Base-by-base conservation (phyloP, 1,140 invertebrate species). In the Leptoteleia sp. region DNA sequence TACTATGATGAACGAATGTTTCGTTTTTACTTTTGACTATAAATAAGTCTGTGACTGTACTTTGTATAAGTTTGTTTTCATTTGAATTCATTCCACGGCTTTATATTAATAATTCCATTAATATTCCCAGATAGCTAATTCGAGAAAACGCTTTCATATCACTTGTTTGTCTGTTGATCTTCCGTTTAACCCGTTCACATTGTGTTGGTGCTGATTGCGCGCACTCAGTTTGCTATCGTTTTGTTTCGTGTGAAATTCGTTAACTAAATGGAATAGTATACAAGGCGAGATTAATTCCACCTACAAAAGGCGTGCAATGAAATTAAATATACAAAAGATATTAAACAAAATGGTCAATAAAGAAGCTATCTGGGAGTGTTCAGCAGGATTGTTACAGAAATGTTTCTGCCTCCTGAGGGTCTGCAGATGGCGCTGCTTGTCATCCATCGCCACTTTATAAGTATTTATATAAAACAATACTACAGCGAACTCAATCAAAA, bases 71-170 rank as follows among this genome's bases (percentile, higher is more conserved):
- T 59, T 31, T 33, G n/a, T 37, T 37, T 25, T 13, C n/a, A n/a
- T 54, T 54, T 25, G 3, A 25, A 15, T 40, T 22, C 16, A 11
- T 16, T 35, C 37, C 42, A 48, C 22, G 17, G 50, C 59, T 75
- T 65, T 19, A 67, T 15, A 62, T 47, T 31, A 76, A 62, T 62
- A 76, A 67, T 64, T 17, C 52, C 25, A 67, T 76, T 68, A 61
- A 68, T 54, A 47, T 45, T 70, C 57, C 73, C 73, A 76, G 64
- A 70, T 76, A 70, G 73, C 73, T 76, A 64, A 70, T 76, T 75
- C 50, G 6, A 22, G 16, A 6, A 29, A 19, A 8, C 15, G 45
- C 54, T 38, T 64, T 40, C n/a, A 65, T 8, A 13, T 40, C 22
- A 37, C 19, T 45, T 65, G 47, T 55, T 71, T 61, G 29, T 61